Conservation (phyloP, 2,888 invertebrate species). For the Pristionchus japonicus region DNA sequence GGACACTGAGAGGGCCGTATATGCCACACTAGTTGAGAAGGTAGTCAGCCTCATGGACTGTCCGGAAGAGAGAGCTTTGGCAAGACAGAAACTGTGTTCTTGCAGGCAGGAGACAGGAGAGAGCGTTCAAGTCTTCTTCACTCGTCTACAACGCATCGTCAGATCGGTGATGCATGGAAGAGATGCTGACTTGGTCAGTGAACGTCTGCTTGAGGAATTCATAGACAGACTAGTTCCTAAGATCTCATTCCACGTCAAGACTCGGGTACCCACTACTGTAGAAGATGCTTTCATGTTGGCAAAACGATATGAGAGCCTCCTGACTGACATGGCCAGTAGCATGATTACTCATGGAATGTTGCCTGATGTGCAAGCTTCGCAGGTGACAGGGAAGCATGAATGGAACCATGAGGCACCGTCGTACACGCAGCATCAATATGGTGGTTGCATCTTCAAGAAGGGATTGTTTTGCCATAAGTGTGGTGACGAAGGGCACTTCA, state of each 20-base stretch:
- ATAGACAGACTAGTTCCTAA: background rate
- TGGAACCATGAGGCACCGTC: too few relatives aligned
- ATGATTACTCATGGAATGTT: background rate
- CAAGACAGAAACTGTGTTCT: background rate
- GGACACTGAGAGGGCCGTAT: background rate
- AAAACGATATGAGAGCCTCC: background rate
- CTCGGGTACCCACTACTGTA: background rate
- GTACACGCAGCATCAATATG: too few relatives aligned
- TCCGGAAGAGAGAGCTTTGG: background rate
- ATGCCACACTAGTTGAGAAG: background rate
- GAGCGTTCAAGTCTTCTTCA: background rate
- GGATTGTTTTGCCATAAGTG: background rate
- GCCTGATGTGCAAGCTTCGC: background rate
- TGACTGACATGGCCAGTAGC: background rate
- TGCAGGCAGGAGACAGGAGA: slow-evolving; percentile 13
- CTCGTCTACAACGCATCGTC: background rate
- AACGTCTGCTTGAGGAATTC: background rate
- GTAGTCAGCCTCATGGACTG: background rate
- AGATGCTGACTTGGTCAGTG: background rate
- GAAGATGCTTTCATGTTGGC: background rate
- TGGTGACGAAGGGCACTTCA: background rate
- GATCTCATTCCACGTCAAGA: slow-evolving; percentile 7
- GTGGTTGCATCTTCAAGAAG: background rate
- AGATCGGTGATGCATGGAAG: background rate
- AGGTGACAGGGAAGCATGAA: background rate